phyloP scores from a whole-genome alignment of 2,113 vertebrate genomes.

The Ia io region DNA sequence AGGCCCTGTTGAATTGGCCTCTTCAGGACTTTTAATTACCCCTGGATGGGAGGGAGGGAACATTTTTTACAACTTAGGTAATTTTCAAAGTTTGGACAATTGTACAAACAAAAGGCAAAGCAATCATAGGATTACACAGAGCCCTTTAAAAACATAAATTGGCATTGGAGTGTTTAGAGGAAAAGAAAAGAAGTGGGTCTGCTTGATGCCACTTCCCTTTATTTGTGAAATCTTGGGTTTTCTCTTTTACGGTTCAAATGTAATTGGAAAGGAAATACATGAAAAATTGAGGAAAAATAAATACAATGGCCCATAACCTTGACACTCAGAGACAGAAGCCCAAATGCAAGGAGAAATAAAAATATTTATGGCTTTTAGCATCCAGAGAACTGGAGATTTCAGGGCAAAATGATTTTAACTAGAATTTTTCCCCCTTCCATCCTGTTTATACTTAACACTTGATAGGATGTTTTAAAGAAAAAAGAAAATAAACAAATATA shows the following conservation, averaged over 20 bases:
- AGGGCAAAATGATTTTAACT: neutral
- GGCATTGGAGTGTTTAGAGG: constrained; percentile 81
- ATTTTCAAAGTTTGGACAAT: constrained; percentile 88
- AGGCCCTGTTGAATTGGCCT: constrained; percentile 78
- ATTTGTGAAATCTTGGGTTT: neutral
- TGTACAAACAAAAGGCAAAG: constrained; percentile 76
- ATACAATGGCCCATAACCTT: neutral
- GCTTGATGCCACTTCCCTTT: neutral
- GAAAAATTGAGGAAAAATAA: neutral
- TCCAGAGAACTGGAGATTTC: neutral
- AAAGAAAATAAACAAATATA: neutral
- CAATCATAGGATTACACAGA: constrained; percentile 86
- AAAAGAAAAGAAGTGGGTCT: neutral
- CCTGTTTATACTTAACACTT: neutral
- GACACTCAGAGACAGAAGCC: neutral
- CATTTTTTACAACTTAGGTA: constrained; percentile 84
- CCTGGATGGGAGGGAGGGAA: constrained; percentile 80
- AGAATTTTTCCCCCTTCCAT: neutral
- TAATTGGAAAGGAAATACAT: constrained; percentile 18
- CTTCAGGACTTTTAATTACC: constrained; percentile 79
- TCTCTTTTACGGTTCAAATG: neutral
- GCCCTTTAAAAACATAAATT: constrained; percentile 87
- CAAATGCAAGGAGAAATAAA: neutral
- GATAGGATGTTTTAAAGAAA: neutral
- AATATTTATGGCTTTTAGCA: neutral